phyloP scores from a whole-genome alignment of 1,140 invertebrate species.

The Lasioglossum baleicum region DNA sequence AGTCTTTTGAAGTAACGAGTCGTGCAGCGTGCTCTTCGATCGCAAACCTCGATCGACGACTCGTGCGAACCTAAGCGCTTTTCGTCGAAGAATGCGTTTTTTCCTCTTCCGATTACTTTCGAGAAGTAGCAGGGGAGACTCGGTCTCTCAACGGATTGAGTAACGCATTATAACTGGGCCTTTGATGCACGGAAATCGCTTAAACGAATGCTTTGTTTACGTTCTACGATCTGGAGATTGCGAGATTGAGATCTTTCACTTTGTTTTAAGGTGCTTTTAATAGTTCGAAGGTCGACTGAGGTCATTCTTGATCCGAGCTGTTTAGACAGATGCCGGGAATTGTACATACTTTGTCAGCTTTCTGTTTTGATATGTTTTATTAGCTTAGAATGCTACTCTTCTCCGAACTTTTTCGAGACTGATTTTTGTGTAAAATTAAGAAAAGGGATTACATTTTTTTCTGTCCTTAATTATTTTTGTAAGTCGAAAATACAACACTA shows the following conservation, averaged over 20 bases:
- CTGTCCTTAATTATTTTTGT: too few species aligned
- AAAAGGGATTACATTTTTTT: too few species aligned
- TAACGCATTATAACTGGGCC: background rate
- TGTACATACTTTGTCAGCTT: too few species aligned
- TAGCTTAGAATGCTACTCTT: too few species aligned
- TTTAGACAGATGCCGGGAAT: background rate
- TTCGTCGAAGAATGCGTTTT: constrained; percentile 5
- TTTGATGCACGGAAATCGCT: background rate
- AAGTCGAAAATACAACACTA: too few species aligned
- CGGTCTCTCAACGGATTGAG: background rate
- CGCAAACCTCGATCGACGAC: background rate
- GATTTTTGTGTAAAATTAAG: too few species aligned
- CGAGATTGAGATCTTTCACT: background rate
- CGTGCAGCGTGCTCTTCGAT: constrained; percentile 6
- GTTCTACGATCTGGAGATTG: background rate
- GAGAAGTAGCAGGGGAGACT: too few species aligned
- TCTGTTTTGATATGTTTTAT: too few species aligned
- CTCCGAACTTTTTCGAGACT: too few species aligned
- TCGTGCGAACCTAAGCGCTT: background rate
- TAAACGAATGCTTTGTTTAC: background rate
- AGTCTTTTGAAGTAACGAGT: constrained; percentile 8
- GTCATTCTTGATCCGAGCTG: background rate
- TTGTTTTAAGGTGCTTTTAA: background rate
- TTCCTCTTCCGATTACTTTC: background rate
- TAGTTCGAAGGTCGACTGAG: background rate